Conservation (phyloP, 37 sponge, comb jelly and placozoan genomes). For the Halichondria panicea region DNA sequence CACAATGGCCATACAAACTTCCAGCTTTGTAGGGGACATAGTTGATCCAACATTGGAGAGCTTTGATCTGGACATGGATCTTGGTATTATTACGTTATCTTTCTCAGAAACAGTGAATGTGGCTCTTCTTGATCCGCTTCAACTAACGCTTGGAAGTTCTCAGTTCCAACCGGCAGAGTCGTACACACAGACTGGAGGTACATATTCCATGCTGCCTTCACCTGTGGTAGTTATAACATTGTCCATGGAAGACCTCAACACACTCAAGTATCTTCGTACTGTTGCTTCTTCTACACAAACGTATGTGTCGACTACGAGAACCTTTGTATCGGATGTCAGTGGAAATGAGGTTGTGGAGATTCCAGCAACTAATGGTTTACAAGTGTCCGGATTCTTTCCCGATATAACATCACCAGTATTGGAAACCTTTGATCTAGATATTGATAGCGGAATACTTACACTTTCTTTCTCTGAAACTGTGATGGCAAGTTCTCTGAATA, state of each 20-base stretch:
- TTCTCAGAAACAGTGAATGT: slow-evolving; percentile 82
- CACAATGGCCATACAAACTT: slow-evolving; percentile 15
- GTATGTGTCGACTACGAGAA: slow-evolving; percentile 41
- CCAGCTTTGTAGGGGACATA: slow-evolving; percentile 48
- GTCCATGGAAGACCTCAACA: slow-evolving; percentile 56
- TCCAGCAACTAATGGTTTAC: not conserved
- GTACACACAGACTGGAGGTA: slow-evolving; percentile 73
- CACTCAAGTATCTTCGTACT: slow-evolving; percentile 50
- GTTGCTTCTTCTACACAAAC: slow-evolving; percentile 64
- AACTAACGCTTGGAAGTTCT: slow-evolving; percentile 47
- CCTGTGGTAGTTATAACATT: slow-evolving; percentile 46
- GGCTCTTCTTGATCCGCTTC: slow-evolving; percentile 26
- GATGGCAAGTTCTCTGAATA: slow-evolving; percentile 44
- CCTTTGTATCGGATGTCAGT: slow-evolving; percentile 62
- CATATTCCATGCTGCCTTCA: slow-evolving; percentile 22
- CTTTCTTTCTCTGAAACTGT: slow-evolving; percentile 86
- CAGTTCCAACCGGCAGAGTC: not conserved
- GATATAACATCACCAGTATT: slow-evolving; percentile 72
- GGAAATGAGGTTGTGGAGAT: slow-evolving; percentile 12
- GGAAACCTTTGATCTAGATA: slow-evolving; percentile 67
- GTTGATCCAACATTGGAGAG: slow-evolving; percentile 46
- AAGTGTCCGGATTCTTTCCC: slow-evolving; percentile 37
- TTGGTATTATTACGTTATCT: slow-evolving; percentile 46
- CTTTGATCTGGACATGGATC: slow-evolving; percentile 77
- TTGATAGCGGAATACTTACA: slow-evolving; percentile 57